Evolutionary conservation across 2,888 invertebrate genomes (phyloP).

Genomic region (Agrotis ipsilon): DNA sequence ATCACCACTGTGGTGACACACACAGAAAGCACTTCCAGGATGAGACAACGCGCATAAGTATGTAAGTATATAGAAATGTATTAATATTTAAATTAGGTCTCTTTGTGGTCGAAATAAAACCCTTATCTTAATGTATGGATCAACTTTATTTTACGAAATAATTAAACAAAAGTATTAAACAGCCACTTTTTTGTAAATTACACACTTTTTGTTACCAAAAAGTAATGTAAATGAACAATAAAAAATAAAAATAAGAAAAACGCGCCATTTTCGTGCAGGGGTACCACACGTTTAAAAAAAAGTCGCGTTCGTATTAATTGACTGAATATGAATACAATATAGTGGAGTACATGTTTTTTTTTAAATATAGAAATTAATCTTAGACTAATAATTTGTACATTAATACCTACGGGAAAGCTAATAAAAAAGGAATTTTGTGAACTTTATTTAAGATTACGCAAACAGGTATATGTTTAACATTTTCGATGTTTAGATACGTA

Average conservation of each 20-base stretch:
- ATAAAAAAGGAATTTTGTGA: slow-evolving; percentile 34
- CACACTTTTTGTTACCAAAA: slow-evolving; percentile 53
- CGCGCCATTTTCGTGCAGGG: slow-evolving; percentile 43
- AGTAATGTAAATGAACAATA: slow-evolving; percentile 32
- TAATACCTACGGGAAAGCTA: slow-evolving; percentile 56
- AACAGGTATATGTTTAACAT: slow-evolving; percentile 22
- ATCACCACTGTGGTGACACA: no score
- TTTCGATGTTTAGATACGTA: slow-evolving; percentile 20
- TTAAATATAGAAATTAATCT: slow-evolving; percentile 57
- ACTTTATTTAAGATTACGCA: slow-evolving; percentile 34
- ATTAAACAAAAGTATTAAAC: slow-evolving; percentile 63
- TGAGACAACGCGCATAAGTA: no score
- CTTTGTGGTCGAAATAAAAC: slow-evolving; percentile 53
- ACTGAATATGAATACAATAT: slow-evolving; percentile 51
- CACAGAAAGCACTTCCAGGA: no score
- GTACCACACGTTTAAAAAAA: slow-evolving; percentile 40
- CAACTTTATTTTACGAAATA: slow-evolving; percentile 70
- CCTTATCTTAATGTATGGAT: slow-evolving; percentile 56
- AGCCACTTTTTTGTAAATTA: slow-evolving; percentile 60
- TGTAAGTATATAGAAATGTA: no score
- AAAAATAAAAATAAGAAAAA: slow-evolving; percentile 13
- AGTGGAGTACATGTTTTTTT: slow-evolving; percentile 66
- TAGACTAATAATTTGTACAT: slow-evolving; percentile 66
- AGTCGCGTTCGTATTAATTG: slow-evolving; percentile 49
- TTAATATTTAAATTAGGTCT: no score